These are phyloP conservation scores for Daktulosphaira vitifoliae DNA, from an alignment of 1,140 invertebrate species.

Conservation along the genomic window DNA sequence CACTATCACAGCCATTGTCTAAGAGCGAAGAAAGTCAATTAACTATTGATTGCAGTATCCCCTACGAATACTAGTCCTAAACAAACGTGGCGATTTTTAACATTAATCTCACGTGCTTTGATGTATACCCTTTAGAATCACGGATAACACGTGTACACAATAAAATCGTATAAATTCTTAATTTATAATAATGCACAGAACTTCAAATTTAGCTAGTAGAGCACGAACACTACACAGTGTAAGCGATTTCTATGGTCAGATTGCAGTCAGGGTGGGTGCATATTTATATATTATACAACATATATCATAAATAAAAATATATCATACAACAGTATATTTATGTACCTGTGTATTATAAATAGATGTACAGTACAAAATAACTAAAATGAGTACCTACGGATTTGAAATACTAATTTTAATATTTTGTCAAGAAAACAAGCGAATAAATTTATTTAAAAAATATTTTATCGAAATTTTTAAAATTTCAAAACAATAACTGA, in stretches of 20 bases:
- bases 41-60: conserved; percentile 14
- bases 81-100: conserved; percentile 28
- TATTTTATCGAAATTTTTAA: too few species aligned
- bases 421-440: conserved; percentile 1
- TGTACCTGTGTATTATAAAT: too few species aligned
- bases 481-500: too few species aligned
- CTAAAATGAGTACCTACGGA: conserved; percentile 15
- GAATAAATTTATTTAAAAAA: too few species aligned
- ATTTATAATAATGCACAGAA: conserved; percentile 8
- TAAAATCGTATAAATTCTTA: conserved; percentile 30
- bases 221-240: too few species aligned
- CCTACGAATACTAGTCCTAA: conserved; percentile 10
- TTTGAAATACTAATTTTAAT: conserved; percentile 30
- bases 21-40: neutral
- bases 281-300: neutral
- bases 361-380: too few species aligned
- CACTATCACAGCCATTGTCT: neutral
- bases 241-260: conserved; percentile 24
- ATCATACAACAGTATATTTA: too few species aligned
- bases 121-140: conserved; percentile 25
- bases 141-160: neutral
- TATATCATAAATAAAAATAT: too few species aligned
- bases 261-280: neutral
- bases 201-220: too few species aligned
- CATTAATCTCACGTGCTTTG: conserved; percentile 33